Base-by-base conservation (phyloP, 2,888 invertebrate species). In the Luperina nickerlii region DNA sequence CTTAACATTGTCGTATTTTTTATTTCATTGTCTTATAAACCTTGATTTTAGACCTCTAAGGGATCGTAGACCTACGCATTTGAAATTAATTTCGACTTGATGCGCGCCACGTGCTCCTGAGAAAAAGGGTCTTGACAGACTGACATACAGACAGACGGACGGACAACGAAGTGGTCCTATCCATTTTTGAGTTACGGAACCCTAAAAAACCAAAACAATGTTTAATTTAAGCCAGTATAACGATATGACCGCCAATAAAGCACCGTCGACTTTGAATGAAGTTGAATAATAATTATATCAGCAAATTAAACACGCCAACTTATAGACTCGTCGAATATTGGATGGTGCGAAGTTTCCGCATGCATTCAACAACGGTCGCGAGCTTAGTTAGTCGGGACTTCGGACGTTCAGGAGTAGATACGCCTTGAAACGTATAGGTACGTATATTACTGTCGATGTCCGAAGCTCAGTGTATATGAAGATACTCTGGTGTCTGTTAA, bases 231-330 rank as follows among this genome's bases (percentile, higher is more conserved):
- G 18, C 45, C 24, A 62, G 27, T 65, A 60, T 80, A 71, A 65
- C 60, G 24, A 62, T 62, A 48, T 54, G n/a, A 67, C 13, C 7
- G 27, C 62, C 54, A 66, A 63, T 71, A 57, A 74, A 77, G 42
- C 71, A 54, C 45, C n/a, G 7, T 57, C 27, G 57, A 68, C 32
- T 51, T 60, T 63, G 42, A 76, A 51, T 81, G 42, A 67, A 75
- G 18, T 70, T 76, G 51, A 71, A 66, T 65, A 38, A 48, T 48
- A 38, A 38, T 38, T 38, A 48, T 60, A 78, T 32, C 18, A 62
- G 51, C 18, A 60, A 73, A 73, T 62, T 66, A 79, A 42, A 66
- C 38, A 73, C 13, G 24, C 32, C 45, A 67, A 65, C 69, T 69
- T 66, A 72, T 48, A 69, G 11, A 69, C 57, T 73, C n/a, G 15